phyloP scores from a whole-genome alignment of 2,113 vertebrate species.

The Bubalus kerabau region DNA sequence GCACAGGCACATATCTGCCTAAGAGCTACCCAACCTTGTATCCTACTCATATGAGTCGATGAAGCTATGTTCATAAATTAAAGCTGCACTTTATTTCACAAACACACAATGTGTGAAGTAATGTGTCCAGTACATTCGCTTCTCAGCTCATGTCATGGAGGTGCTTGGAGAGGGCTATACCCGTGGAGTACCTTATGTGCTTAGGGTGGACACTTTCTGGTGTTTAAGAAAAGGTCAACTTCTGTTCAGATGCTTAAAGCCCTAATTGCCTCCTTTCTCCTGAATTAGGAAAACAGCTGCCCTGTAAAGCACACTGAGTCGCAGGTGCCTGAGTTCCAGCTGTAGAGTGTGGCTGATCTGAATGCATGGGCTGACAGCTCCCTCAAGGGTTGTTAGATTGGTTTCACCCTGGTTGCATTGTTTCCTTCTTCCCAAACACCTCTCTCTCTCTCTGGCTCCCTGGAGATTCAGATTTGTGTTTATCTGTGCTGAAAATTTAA shows the following conservation, averaged over 20 bases:
- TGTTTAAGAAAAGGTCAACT: background rate
- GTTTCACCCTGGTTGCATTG: background rate
- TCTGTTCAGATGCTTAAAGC: background rate
- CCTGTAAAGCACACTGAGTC: background rate
- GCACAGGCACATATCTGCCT: background rate
- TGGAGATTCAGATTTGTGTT: background rate
- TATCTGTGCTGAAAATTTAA: slow-evolving; percentile 19
- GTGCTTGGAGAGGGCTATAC: background rate
- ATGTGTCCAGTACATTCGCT: background rate
- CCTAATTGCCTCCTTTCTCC: background rate
- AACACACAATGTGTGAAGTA: background rate
- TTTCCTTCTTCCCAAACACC: background rate
- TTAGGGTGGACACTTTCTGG: background rate
- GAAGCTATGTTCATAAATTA: background rate
- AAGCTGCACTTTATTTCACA: background rate
- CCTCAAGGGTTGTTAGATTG: background rate
- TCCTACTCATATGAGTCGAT: background rate
- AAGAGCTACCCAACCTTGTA: background rate
- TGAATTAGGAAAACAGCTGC: background rate
- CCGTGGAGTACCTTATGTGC: background rate
- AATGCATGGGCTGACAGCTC: accelerated
- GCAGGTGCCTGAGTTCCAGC: background rate
- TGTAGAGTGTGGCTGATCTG: background rate
- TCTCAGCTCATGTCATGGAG: background rate
- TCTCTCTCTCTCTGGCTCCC: background rate